Evolutionary conservation across 2,888 invertebrate species (phyloP), one percentile per base, ranked within the genome.

Genomic region (Abrostola triplasia): DNA sequence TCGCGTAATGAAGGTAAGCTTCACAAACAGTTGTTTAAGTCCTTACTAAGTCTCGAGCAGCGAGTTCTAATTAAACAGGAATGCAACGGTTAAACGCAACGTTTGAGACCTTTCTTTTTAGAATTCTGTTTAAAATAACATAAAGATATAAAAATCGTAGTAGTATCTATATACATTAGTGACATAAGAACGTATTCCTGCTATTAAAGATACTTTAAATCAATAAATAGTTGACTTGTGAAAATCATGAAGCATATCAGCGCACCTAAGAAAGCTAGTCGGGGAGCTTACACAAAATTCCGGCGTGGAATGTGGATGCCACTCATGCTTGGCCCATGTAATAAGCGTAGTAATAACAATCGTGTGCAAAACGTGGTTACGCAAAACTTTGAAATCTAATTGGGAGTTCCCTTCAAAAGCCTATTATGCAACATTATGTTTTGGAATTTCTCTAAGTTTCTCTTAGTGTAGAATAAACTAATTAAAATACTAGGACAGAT

Each of bases 21-120:
- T 73, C 65, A 79, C 79, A 81, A 83, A 77, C 81, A 81, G 81
- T 80, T 82, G 81, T 80, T 82, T 81, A 81, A 86, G 73, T 77
- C 76, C 73, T 72, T 72, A 80, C 79, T 84, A 78, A 84, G 81
- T 76, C 73, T 59, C 70, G 68, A 64, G 76, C 62, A 78, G 80
- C 71, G 67, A 79, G 80, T 73, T 77, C 80, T 80, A 86, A 84
- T 83, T 82, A 78, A 83, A 80, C 75, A 73, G 67, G 73, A 73
- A 76, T 75, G 73, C 70, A 67, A 68, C 62, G 70, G 71, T 76
- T 76, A 35, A 71, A 74, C 64, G 63, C 64, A 69, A 60, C 59
- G 52, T 49, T 61, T 59, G 59, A 60, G 54, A 75, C 62, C 54
- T 59, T 56, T 52, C 59, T 49, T 56, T 67, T 58, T 52, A 41